phyloP scores from a whole-genome alignment of 92 coral and sea anemone species.

The Hydrozoanthus gracilis region DNA sequence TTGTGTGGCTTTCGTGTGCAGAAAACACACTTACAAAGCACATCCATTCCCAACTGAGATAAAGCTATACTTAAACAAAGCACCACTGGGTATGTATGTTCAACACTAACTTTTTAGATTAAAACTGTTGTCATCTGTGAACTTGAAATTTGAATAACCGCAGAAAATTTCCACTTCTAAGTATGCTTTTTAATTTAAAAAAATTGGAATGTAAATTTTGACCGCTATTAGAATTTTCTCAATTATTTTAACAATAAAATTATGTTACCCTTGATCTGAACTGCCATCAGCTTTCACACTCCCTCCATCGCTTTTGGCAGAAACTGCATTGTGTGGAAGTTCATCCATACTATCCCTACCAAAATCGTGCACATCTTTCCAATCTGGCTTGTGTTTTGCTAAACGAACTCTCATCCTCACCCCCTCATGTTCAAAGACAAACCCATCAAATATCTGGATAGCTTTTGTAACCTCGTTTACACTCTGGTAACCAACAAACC shows the following conservation, averaged over 20 bases:
- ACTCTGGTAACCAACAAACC: conserved; percentile 40
- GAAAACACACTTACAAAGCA: too few species aligned
- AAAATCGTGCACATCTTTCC: conserved; percentile 1
- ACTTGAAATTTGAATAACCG: too few species aligned
- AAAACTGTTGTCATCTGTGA: too few species aligned
- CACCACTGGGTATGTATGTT: too few species aligned
- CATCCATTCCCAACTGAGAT: too few species aligned
- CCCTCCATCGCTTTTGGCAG: conserved; percentile 3
- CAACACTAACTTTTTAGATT: too few species aligned
- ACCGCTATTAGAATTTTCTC: too few species aligned
- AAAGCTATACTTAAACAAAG: too few species aligned
- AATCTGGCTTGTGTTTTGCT: conserved; percentile 1
- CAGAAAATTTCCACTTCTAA: too few species aligned
- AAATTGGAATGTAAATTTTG: too few species aligned
- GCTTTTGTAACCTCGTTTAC: conserved; percentile 22
- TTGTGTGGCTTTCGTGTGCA: too few species aligned
- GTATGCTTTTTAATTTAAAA: too few species aligned
- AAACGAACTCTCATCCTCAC: conserved; percentile 28
- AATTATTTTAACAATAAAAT: background rate
- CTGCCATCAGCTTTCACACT: background rate
- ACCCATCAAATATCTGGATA: conserved; percentile 39
- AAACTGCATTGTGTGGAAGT: background rate
- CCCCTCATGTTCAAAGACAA: conserved; percentile 26
- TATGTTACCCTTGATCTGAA: background rate
- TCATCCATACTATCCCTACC: background rate